Evolutionary conservation across 2,113 vertebrate genomes (phyloP), one percentile per base, ranked within the genome.

Genomic region (Lophura nycthemera): DNA sequence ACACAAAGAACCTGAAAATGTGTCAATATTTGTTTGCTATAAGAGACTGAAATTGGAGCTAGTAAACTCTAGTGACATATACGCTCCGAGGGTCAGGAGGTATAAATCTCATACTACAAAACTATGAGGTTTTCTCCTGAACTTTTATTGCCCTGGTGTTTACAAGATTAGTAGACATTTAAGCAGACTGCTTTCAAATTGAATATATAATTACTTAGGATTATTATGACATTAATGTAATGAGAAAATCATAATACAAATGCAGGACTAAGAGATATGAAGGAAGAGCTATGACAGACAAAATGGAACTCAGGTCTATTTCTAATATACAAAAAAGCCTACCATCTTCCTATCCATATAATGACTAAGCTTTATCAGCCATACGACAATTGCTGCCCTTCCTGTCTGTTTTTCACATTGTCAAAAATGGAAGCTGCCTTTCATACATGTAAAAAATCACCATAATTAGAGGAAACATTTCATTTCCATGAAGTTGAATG

Each of bases 401-500:
- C 48, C n/a, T 66, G 34, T 81, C 66, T 83, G 65, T 66, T 76
- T 86, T 89, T 50, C 47, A 15, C 43, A 22, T 13, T 82, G 82
- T 71, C 34, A 81, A 73, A 91, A 92, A 90, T 69, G 88, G 74
- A 91, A 95, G 65, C 77, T 76, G 32, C 43, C 90, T 98, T 98
- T 96, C 96, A 97, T 97, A 81, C 86, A 65, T 45, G 36, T 71
- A 91, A 83, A 96, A 96, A 97, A 91, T 97, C 97, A 95, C 97
- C 97, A 96, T 98, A 98, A 99, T 98, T 98, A 97, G 98, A 98
- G 96, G 89, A 97, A 98, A 97, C 90, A 88, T 88, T 97, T 96
- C 84, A 96, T 97, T 97, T 97, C 94, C 47, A 71, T 89, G 79
- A 96, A 97, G 92, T 79, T 96, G 96, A 92, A 97, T 16, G 27